Evolutionary conservation across 2,113 vertebrate species (phyloP).

Genomic region (Antidorcas marsupialis): DNA sequence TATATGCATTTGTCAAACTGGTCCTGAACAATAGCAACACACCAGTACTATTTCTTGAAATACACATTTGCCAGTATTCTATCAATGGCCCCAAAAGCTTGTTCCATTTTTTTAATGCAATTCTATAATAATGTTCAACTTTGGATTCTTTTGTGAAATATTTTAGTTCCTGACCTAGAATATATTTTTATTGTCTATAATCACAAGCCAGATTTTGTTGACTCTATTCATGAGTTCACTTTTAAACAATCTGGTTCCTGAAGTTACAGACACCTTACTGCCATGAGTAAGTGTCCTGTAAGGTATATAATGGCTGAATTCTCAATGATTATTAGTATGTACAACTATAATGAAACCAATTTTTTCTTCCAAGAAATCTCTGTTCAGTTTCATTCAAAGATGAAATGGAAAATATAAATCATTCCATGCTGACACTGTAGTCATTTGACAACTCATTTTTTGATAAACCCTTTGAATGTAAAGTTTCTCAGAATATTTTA

Average conservation of each 20-base stretch:
- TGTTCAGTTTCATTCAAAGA: conserved; percentile 9
- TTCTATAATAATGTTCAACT: background rate
- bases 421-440: background rate
- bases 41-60: background rate
- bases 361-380: background rate
- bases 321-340: background rate
- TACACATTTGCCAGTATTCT: background rate
- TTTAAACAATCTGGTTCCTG: background rate
- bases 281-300: background rate
- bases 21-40: background rate
- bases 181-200: background rate
- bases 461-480: background rate
- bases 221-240: background rate
- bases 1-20: background rate
- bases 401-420: conserved; percentile 4
- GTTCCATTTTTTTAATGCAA: background rate
- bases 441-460: background rate
- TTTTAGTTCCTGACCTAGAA: background rate
- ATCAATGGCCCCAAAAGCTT: background rate
- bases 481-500: conserved; percentile 25
- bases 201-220: background rate
- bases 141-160: background rate
- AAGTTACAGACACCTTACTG: background rate
- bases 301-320: background rate
- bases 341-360: background rate